Evolutionary conservation across 2,888 invertebrate genomes (phyloP).

Genomic region (Microplitis manilae): DNA sequence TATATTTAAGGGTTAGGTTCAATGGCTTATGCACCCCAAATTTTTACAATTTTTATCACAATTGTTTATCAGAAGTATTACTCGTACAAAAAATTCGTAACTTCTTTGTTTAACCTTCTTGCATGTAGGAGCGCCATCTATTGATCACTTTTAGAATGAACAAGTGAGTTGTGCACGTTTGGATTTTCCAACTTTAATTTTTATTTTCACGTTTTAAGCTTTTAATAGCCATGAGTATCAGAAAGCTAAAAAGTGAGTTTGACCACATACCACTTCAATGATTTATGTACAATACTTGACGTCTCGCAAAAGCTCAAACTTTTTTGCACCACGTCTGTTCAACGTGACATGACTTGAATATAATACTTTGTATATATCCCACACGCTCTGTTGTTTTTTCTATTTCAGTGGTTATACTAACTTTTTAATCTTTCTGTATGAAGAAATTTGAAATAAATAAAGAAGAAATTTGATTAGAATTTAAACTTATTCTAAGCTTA

Average conservation of each 20-base stretch:
- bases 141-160: too few relatives aligned
- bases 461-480: not conserved
- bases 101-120: too few relatives aligned
- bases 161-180: too few relatives aligned
- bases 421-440: not conserved
- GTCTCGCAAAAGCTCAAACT: conserved; percentile 39
- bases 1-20: too few relatives aligned
- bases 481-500: too few relatives aligned
- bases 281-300: conserved; percentile 49
- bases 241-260: conserved; percentile 38
- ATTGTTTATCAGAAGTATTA: too few relatives aligned
- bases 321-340: conserved; percentile 46
- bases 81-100: too few relatives aligned
- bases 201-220: conserved; percentile 25
- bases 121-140: too few relatives aligned
- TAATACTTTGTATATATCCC: conserved; percentile 40
- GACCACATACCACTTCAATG: conserved; percentile 40
- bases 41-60: too few relatives aligned
- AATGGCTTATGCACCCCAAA: too few relatives aligned
- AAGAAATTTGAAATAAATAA: not conserved
- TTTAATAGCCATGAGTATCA: not conserved
- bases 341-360: conserved; percentile 44
- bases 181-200: not conserved
- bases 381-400: conserved; percentile 36
- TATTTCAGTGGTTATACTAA: conserved; percentile 14